A percentile compares a stretch with the other conserved stretches of the same genome.
These are phyloP conservation scores for Hypsopygia costalis DNA, from an alignment of 2,888 invertebrate species.

Conservation along the genomic window DNA sequence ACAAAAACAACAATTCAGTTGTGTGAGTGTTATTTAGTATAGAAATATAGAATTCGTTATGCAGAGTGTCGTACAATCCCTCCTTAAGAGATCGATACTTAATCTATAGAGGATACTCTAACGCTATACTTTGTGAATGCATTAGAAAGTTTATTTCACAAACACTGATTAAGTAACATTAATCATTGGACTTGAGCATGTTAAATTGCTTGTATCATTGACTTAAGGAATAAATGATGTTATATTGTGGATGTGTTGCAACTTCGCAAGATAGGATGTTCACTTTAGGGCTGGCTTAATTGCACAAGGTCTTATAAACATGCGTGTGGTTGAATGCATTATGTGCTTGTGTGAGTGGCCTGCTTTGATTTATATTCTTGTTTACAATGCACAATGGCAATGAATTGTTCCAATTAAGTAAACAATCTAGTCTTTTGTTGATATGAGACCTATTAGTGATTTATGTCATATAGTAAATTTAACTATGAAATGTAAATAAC, in stretches of 20 bases:
- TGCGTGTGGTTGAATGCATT: slow-evolving; percentile 9
- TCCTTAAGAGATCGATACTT: too few species aligned
- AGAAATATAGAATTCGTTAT: too few species aligned
- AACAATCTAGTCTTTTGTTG: slow-evolving; percentile 1
- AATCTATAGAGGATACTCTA: too few species aligned
- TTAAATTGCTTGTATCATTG: too few species aligned
- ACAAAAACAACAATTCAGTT: slow-evolving; percentile 28
- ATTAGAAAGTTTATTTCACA: too few species aligned
- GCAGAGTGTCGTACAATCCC: too few species aligned
- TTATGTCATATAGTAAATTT: too few species aligned
- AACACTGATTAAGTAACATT: too few species aligned
- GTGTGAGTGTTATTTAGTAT: slow-evolving; percentile 15
- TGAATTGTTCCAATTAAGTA: slow-evolving; percentile 6
- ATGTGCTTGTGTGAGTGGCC: slow-evolving; percentile 10
- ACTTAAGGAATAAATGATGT: too few species aligned
- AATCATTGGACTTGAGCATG: too few species aligned
- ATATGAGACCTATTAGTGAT: too few species aligned
- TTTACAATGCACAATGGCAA: slow-evolving; percentile 9
- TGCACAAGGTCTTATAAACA: slow-evolving; percentile 14
- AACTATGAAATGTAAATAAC: too few species aligned
- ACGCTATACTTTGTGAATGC: slow-evolving; percentile 7
- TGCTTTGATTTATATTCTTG: slow-evolving; percentile 16
- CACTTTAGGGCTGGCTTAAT: slow-evolving; percentile 8
- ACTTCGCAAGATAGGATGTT: not conserved
- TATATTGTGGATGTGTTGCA: not conserved